Evolutionary conservation across 2,797 vertebrate genomes (phyloP).

Genomic region (Trachurus trachurus): DNA sequence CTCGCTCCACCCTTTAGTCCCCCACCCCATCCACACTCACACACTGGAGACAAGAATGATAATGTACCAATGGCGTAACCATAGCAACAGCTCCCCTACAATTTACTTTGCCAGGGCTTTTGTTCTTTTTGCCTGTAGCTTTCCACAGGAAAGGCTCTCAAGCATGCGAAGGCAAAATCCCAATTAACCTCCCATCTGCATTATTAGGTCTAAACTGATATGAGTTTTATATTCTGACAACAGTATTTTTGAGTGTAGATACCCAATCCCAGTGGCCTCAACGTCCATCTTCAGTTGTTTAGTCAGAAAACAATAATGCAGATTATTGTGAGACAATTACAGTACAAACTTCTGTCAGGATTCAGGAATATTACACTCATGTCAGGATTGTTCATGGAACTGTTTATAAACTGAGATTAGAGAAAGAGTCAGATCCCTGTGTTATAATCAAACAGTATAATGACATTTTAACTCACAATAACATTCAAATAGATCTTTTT

Average conservation of each 20-base stretch:
- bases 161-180: conserved; percentile 46
- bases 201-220: conserved; percentile 38
- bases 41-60: conserved; percentile 59
- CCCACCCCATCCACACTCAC: conserved; percentile 34
- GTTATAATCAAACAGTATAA: neutral
- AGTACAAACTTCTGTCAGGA: neutral
- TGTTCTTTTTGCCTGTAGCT: conserved; percentile 67
- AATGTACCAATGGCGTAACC: conserved; percentile 74
- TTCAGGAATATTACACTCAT: neutral
- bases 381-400: neutral
- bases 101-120: conserved; percentile 74
- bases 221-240: conserved; percentile 34
- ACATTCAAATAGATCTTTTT: neutral
- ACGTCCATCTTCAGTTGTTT: neutral
- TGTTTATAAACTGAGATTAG: neutral
- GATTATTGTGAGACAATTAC: neutral
- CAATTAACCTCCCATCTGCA: conserved; percentile 56
- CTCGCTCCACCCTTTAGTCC: conserved; percentile 30
- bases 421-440: neutral
- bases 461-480: neutral
- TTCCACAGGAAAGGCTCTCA: conserved; percentile 49
- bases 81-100: conserved; percentile 81
- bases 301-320: neutral
- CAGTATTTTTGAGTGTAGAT: conserved; percentile 14
- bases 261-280: neutral